These are phyloP conservation scores for Pseudanteris insignis DNA, from an alignment of 2,888 invertebrate species.

Conservation along the genomic window DNA sequence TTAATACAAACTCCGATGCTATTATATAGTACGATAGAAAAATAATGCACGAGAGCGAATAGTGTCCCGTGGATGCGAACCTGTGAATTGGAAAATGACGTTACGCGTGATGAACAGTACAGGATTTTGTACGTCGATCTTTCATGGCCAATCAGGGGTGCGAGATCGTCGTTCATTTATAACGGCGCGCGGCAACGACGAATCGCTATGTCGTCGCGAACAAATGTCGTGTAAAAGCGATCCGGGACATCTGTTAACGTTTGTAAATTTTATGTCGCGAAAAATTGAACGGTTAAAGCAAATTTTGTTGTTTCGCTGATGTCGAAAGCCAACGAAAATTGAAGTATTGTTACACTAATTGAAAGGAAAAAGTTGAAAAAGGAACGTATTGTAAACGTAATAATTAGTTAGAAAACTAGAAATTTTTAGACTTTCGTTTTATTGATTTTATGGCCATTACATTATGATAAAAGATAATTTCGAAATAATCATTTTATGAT, in stretches of 20 bases:
- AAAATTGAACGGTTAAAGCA: conserved; percentile 18
- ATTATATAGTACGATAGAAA: too few relatives aligned
- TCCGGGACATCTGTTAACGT: conserved; percentile 31
- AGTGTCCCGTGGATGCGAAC: too few relatives aligned
- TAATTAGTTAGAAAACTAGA: too few relatives aligned
- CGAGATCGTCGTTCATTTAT: conserved; percentile 33
- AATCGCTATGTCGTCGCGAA: conserved; percentile 21
- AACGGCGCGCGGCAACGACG: conserved; percentile 10
- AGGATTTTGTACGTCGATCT: conserved; percentile 27
- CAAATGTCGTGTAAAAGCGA: conserved; percentile 35
- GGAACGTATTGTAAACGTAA: too few relatives aligned
- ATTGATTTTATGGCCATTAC: too few relatives aligned
- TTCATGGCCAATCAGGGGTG: conserved; percentile 29
- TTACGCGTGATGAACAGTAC: conserved; percentile 10
- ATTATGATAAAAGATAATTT: too few relatives aligned
- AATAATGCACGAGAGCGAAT: too few relatives aligned
- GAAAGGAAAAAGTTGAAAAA: not conserved
- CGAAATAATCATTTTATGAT: too few relatives aligned
- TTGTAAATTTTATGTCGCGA: conserved; percentile 30
- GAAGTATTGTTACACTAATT: not conserved
- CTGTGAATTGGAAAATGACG: too few relatives aligned
- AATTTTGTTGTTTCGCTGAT: conserved; percentile 13
- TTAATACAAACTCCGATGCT: too few relatives aligned
- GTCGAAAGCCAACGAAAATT: not conserved
- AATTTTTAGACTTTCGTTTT: too few relatives aligned